Conservation (phyloP, 2,113 vertebrate species). For the Dicaeum eximium region DNA sequence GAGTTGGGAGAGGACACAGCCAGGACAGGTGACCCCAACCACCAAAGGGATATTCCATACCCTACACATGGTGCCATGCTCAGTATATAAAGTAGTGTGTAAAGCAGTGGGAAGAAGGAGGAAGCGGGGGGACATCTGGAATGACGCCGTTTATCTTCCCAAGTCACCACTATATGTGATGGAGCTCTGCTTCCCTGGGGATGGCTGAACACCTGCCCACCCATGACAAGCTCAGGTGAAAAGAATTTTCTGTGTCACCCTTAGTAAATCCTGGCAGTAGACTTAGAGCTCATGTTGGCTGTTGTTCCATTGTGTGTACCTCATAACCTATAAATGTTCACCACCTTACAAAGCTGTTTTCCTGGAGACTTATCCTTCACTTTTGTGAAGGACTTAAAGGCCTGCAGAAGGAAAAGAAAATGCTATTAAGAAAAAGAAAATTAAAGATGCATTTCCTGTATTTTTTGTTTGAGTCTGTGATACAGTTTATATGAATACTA, state of each 20-base stretch:
- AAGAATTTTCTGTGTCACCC: background rate
- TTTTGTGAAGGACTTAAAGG: background rate
- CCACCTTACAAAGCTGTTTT: background rate
- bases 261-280: background rate
- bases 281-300: background rate
- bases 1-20: background rate
- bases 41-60: background rate
- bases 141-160: accelerated
- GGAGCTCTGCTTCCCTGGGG: background rate
- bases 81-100: background rate
- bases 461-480: background rate
- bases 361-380: background rate
- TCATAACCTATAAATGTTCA: background rate
- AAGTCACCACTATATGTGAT: background rate
- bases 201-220: background rate
- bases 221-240: background rate
- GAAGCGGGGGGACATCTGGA: accelerated
- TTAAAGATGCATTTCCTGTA: background rate
- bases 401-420: background rate
- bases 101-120: background rate
- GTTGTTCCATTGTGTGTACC: background rate
- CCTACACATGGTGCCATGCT: background rate
- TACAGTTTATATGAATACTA: background rate
- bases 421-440: background rate
- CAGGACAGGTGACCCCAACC: background rate